Evolutionary conservation across 2,888 invertebrate genomes (phyloP), one percentile per base, ranked within the genome.

Genomic region (Orchesellides sinensis): DNA sequence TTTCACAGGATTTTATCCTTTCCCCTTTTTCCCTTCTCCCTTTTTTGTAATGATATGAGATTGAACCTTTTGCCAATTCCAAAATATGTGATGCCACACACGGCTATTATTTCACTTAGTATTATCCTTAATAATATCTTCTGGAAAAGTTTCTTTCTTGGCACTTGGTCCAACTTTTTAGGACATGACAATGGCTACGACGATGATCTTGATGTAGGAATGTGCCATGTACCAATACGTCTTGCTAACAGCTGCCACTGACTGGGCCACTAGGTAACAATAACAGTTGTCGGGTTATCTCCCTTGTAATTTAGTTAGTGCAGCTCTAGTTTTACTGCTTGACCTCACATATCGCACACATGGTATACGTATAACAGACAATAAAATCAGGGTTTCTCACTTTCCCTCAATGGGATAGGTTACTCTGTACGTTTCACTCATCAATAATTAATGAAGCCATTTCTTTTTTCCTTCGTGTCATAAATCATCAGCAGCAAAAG

Each of bases 161-260:
- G 72, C 80, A 80, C 80, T 70, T 66, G 75, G 6, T 35, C 56
- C 54, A n/a, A 45, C 56, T 29, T 54, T 35, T 23, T 68, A 32
- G 29, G 14, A 40, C 23, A 27, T 49, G 25, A 17, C 14, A 19
- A 21, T 56, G 35, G 14, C 52, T 35, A 35, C 6, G 52, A 68
- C 8, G 49, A 68, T 52, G 17, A 68, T 68, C 29, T 12, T n/a
- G n/a, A n/a, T n/a, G n/a, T n/a, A n/a, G n/a, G n/a, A n/a, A n/a
- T 32, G 40, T 40, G 14, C 10, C n/a, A 2, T 40, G 40, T 8
- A 40, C n/a, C 4, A n/a, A 40, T 40, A 40, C 10, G n/a, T 40
- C n/a, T 40, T 14, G 40, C 40, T 40, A 56, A 56, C 56, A 56
- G 10, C 27, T 56, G 54, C 6, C 21, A 5, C 54, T 54, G 54